Evolutionary conservation across 2,888 invertebrate species (phyloP), one percentile per base, ranked within the genome.

Genomic region (Andrena praecox): DNA sequence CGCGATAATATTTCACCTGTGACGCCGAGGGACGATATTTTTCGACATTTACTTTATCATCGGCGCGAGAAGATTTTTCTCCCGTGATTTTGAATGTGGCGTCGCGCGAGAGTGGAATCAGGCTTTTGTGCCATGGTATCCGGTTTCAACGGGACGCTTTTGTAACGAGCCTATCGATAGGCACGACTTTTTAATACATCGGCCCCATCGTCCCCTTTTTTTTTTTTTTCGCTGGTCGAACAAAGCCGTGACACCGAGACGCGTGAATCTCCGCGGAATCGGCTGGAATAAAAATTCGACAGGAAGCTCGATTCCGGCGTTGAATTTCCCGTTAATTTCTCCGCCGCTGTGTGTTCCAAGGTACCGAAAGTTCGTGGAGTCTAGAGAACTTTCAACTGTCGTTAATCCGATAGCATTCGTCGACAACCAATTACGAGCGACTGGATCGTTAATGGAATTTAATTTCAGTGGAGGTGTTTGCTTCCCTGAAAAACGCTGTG

Each of bases 151-250:
- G 63, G 75, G 73, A 50, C 75, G 86, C 80, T 87, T 85, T 88
- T 86, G 86, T 88, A 88, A 88, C 85, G 82, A 88, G 80, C 81
- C 69, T 56, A 81, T 88, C 86, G 85, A 88, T 84, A 88, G 85
- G 60, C 62, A 70, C 76, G 88, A 86, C 86, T 87, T 88, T 86
- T 81, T 84, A 86, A 85, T 88, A 79, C 77, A 50, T 70, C 85
- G 74, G 27, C 42, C 54, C 54, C 69, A 82, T 85, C 79, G 80
- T 80, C 85, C 76, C 76, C 69, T n/a, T 16, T 29, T n/a, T 27
- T 56, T 24, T 35, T 54, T 20, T 35, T 29, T 10, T 27, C n/a
- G n/a, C 63, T 83, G 59, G 63, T 67, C 75, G 80, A 74, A 80
- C 77, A 54, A 87, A 71, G 63, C 73, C 59, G 59, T 59, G 72